phyloP scores from a whole-genome alignment of 2,888 invertebrate species.

The Chymomyza caudatula region DNA sequence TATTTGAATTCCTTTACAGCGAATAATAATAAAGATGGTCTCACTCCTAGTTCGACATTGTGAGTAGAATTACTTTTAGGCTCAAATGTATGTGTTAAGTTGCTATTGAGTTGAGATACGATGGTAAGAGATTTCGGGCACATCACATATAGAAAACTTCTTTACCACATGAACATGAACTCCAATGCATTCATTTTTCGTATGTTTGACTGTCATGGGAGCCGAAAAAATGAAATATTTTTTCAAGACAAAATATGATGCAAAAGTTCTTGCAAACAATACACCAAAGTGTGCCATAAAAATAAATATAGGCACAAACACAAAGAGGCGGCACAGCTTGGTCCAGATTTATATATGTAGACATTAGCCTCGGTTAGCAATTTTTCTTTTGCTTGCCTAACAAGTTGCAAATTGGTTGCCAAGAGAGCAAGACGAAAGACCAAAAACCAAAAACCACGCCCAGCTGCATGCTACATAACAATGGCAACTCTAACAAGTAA shows the following conservation, averaged over 20 bases:
- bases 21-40: too few relatives aligned
- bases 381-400: background rate
- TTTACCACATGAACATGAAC: too few relatives aligned
- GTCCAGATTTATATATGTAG: background rate
- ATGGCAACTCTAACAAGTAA: slow-evolving; percentile 1
- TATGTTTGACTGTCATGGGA: background rate
- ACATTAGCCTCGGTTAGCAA: background rate
- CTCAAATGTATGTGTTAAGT: too few relatives aligned
- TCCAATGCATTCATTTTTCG: too few relatives aligned
- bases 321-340: background rate
- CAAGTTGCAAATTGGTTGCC: background rate
- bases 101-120: too few relatives aligned
- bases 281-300: slow-evolving; percentile 26
- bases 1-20: too few relatives aligned
- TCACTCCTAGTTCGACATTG: too few relatives aligned
- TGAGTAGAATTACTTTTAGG: too few relatives aligned
- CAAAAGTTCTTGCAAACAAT: slow-evolving; percentile 49
- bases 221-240: background rate
- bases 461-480: background rate
- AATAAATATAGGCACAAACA: background rate
- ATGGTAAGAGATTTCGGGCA: too few relatives aligned
- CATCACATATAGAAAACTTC: too few relatives aligned
- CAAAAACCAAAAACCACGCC: background rate
- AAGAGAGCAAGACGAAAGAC: background rate
- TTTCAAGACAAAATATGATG: slow-evolving; percentile 23